phyloP scores from a whole-genome alignment of 1,140 invertebrate species.

The Drosophila miranda region DNA sequence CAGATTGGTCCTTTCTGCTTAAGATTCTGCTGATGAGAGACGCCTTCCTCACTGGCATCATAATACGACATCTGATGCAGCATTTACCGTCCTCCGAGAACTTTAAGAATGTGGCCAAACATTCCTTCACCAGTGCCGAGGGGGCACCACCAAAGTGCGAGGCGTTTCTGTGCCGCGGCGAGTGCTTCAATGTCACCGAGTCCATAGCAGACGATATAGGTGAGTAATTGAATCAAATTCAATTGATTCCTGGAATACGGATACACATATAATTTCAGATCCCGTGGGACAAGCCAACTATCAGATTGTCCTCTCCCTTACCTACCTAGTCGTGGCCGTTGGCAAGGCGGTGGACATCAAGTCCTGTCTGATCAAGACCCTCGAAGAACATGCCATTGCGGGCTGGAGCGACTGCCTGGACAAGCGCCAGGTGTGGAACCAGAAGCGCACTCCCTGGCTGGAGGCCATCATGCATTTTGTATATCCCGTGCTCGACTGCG shows the following conservation, averaged over 20 bases:
- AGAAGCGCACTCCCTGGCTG: conserved; percentile 88
- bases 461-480: conserved; percentile 86
- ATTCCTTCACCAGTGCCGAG: conserved; percentile 67
- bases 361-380: conserved; percentile 85
- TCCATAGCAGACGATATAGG: conserved; percentile 67
- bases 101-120: conserved; percentile 76
- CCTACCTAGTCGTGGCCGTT: conserved; percentile 84
- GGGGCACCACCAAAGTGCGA: conserved; percentile 83
- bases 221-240: neutral
- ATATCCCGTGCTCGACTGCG: conserved; percentile 85
- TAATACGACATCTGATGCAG: conserved; percentile 82
- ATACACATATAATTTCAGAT: conserved; percentile 32
- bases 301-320: conserved; percentile 84
- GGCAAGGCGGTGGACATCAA: conserved; percentile 86
- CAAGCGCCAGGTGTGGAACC: conserved; percentile 91
- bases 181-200: conserved; percentile 81
- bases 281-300: conserved; percentile 82
- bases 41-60: conserved; percentile 83
- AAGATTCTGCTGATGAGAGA: conserved; percentile 88
- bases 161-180: conserved; percentile 86
- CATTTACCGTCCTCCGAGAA: conserved; percentile 77
- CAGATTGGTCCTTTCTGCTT: conserved; percentile 88
- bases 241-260: neutral
- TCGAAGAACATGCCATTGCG: conserved; percentile 84
- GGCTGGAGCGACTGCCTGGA: conserved; percentile 88